phyloP scores from a whole-genome alignment of 2,113 vertebrate genomes.

The Cynopterus brachyotis region DNA sequence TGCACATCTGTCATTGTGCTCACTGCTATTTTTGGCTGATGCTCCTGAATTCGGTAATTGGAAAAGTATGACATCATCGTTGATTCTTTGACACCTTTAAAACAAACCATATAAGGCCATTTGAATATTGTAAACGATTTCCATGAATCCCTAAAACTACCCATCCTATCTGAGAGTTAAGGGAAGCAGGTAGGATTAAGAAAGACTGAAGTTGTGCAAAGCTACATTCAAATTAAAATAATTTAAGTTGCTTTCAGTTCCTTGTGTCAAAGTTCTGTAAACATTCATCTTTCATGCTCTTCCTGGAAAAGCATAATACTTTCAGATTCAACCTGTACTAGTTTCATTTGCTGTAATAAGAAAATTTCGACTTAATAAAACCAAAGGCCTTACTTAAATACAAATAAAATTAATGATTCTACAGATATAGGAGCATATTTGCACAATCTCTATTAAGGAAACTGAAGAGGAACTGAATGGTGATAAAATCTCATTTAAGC shows the following conservation, averaged over 20 bases:
- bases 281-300: slow-evolving; percentile 19
- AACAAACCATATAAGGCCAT: slow-evolving; percentile 69
- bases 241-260: background rate
- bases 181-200: background rate
- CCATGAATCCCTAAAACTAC: background rate
- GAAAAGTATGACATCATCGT: slow-evolving; percentile 87
- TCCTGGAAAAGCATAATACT: slow-evolving; percentile 26
- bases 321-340: background rate
- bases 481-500: background rate
- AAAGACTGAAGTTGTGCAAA: background rate
- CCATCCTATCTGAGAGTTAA: background rate
- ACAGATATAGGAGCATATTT: background rate
- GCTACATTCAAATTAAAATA: background rate
- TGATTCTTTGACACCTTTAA: slow-evolving; percentile 81
- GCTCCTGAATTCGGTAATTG: slow-evolving; percentile 84
- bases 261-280: background rate
- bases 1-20: slow-evolving; percentile 79
- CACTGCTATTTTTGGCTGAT: slow-evolving; percentile 82
- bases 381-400: background rate
- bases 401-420: background rate
- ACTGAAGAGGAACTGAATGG: background rate
- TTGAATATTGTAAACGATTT: background rate
- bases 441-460: background rate
- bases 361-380: slow-evolving; percentile 1
- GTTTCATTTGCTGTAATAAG: slow-evolving; percentile 1